Evolutionary conservation across 2,888 invertebrate species (phyloP).

Genomic region (Eustalomyia histrio): DNA sequence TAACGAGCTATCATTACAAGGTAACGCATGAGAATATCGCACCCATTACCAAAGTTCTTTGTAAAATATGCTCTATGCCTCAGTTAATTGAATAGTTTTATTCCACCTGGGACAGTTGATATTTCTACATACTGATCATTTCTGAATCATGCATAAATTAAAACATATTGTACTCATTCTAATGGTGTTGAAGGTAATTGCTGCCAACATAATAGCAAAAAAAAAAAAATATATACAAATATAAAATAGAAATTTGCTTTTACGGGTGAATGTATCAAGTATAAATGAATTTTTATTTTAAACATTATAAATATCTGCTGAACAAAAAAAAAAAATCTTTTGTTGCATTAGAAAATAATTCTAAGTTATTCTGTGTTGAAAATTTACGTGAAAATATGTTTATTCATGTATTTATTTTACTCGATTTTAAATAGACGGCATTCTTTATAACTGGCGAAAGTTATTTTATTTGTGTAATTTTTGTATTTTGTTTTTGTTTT

Average conservation of each 20-base stretch:
- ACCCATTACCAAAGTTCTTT: no score
- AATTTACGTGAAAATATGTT: not conserved
- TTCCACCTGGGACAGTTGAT: no score
- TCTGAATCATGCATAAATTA: conserved; percentile 6
- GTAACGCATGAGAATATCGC: no score
- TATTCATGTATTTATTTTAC: not conserved
- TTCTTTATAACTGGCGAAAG: not conserved
- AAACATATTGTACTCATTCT: conserved; percentile 17
- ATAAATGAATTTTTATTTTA: not conserved
- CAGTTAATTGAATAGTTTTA: no score
- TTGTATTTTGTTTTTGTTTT: not conserved
- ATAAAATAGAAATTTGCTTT: conserved; percentile 12
- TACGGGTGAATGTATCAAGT: conserved; percentile 2
- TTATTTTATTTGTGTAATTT: not conserved
- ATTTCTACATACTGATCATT: not conserved
- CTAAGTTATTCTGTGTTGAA: not conserved
- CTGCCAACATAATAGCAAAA: conserved; percentile 28
- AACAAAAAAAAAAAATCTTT: not conserved
- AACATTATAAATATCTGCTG: not conserved
- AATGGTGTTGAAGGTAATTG: conserved; percentile 57
- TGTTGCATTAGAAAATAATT: not conserved
- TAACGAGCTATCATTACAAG: no score
- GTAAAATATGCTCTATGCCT: no score
- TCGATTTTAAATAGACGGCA: not conserved
- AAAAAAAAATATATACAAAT: no score